Evolutionary conservation across 2,888 invertebrate genomes (phyloP), one percentile per base, ranked within the genome.

Genomic region (Eumerus sabulonum): DNA sequence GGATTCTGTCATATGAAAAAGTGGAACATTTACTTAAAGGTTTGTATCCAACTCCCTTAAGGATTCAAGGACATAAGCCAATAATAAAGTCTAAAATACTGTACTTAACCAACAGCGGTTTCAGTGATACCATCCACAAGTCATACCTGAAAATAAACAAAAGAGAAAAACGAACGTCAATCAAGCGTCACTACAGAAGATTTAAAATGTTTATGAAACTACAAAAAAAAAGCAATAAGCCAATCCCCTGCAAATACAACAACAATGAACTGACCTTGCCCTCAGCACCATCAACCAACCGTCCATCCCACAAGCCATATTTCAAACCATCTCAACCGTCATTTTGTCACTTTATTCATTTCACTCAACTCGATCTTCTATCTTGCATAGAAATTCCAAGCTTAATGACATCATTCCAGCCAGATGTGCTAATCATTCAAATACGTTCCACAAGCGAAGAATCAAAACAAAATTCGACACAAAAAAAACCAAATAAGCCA

Each of bases 391-490:
- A 54, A 73, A 72, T 72, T 13, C 72, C 72, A 72, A 67, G 16
- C 62, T 35, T 54, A 74, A 70, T 79, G 79, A 79, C 74, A 79
- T 79, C 79, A 79, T 74, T 74, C 48, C 9, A 18, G 17, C 36
- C 50, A 53, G 63, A 56, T 79, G 74, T 79, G 60, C 74, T 74
- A 68, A 68, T 68, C 63, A 73, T 59, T 19, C 18, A 7, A 67
- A 68, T 44, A 42, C 66, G 44, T 60, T 66, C 66, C 51, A 54
- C 57, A 42, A 7, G 4, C 40, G 57, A 63, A 67, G 67, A 77
- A 59, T 36, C 77, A 77, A 77, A 74, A 74, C 79, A 79, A 56
- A 79, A 63, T 40, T 50, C 63, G 40, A 70, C 35, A 67, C 36
- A 63, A 36, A n/a, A 36, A 63, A 36, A n/a, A 36, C 9, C 14